A percentile compares a stretch with the other conserved stretches of the same genome.
These are phyloP conservation scores for Limosa lapponica DNA, from an alignment of 2,797 vertebrate genomes.

Conservation along the genomic window DNA sequence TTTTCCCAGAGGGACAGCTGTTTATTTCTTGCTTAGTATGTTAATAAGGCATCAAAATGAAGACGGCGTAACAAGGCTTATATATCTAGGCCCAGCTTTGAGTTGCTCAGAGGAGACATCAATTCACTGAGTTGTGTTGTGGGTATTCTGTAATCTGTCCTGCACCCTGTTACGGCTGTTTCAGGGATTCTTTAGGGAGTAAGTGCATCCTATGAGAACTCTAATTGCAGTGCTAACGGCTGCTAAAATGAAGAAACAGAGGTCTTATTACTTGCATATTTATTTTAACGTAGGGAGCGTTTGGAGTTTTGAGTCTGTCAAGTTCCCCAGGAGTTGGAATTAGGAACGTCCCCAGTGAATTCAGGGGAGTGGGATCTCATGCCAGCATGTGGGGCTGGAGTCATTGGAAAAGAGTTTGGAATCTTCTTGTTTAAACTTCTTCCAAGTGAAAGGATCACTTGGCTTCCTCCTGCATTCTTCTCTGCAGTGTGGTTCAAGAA, in stretches of 20 bases:
- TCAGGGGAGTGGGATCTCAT: neutral
- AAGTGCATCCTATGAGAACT: conserved; percentile 11
- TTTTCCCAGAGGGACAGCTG: neutral
- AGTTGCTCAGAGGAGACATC: conserved; percentile 45
- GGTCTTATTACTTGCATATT: neutral
- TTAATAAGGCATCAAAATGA: conserved; percentile 2
- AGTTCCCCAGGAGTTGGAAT: neutral
- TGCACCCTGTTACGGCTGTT: conserved; percentile 51
- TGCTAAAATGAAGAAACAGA: conserved; percentile 4
- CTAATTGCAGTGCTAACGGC: neutral
- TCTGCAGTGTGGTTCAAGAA: conserved; percentile 54
- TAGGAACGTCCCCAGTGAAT: neutral
- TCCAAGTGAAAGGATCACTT: conserved; percentile 49
- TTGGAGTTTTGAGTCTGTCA: conserved; percentile 6
- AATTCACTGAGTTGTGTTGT: neutral
- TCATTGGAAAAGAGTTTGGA: neutral
- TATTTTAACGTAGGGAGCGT: conserved; percentile 10
- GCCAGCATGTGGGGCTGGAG: neutral
- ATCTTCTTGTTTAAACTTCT: conserved; percentile 47
- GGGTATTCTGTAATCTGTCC: conserved; percentile 52
- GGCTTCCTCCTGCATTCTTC: conserved; percentile 57
- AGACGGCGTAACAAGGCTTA: neutral
- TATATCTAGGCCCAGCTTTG: neutral
- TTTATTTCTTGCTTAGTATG: conserved; percentile 39
- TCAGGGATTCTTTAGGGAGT: conserved; percentile 51